phyloP scores from a whole-genome alignment of 2,797 vertebrate genomes.

The Cichlasoma orientale region DNA sequence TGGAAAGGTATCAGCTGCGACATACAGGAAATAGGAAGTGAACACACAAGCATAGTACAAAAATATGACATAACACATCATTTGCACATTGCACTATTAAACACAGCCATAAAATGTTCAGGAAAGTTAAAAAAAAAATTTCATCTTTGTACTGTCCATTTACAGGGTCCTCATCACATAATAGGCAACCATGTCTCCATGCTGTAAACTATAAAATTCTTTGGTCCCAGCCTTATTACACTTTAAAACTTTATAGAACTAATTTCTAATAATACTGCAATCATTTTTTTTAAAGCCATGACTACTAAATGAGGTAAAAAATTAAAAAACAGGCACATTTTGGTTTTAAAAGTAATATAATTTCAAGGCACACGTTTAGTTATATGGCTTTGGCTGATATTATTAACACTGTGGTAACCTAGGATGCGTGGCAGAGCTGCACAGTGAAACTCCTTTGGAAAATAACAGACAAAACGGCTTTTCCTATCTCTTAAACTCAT shows the following conservation, averaged over 20 bases:
- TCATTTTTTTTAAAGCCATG: slow-evolving; percentile 50
- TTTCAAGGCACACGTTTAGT: slow-evolving; percentile 66
- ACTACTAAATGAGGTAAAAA: slow-evolving; percentile 73
- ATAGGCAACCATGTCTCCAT: slow-evolving; percentile 52
- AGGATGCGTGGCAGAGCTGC: slow-evolving; percentile 67
- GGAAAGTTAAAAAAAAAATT: slow-evolving; percentile 54
- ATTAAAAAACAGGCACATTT: slow-evolving; percentile 65
- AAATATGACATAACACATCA: slow-evolving; percentile 71
- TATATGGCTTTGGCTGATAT: slow-evolving; percentile 75
- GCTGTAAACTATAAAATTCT: slow-evolving; percentile 72
- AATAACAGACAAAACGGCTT: slow-evolving; percentile 50
- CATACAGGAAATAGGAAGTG: slow-evolving; percentile 66
- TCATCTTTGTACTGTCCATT: slow-evolving; percentile 58
- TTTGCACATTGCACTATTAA: slow-evolving; percentile 79
- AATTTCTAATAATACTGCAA: slow-evolving; percentile 73
- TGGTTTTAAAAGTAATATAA: slow-evolving; percentile 66
- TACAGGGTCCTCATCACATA: slow-evolving; percentile 56
- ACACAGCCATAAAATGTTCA: slow-evolving; percentile 68
- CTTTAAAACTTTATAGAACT: slow-evolving; percentile 46
- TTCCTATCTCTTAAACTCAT: slow-evolving; percentile 70
- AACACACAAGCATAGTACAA: slow-evolving; percentile 77
- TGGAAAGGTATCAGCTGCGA: slow-evolving; percentile 68
- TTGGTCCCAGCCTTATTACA: slow-evolving; percentile 75
- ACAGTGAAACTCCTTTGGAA: slow-evolving; percentile 60
- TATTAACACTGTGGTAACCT: slow-evolving; percentile 83